Percentiles rank a stretch among this genome's conserved stretches.
Evolutionary conservation across 2,888 invertebrate genomes (phyloP).

Genomic region (Malthinus seriepunctatus): DNA sequence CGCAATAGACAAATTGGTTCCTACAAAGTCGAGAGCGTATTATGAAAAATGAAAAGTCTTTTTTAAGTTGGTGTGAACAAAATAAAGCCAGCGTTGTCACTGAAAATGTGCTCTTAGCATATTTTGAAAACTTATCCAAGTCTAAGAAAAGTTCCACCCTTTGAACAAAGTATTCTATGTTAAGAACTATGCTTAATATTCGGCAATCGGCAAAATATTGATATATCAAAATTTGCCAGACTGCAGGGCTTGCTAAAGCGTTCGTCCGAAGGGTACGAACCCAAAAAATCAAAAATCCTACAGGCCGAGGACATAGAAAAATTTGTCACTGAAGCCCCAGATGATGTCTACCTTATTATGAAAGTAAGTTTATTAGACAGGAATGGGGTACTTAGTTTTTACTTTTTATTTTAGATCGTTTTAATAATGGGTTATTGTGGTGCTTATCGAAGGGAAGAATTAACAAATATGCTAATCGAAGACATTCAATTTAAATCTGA

Average conservation of each 20-base stretch:
- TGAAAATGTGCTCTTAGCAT: slow-evolving; percentile 4
- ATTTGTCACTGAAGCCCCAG: too few species aligned
- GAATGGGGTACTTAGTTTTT: too few species aligned
- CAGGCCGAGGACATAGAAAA: too few species aligned
- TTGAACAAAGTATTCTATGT: slow-evolving; percentile 7
- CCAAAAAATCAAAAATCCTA: not conserved
- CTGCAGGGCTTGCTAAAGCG: not conserved
- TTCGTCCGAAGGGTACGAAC: not conserved
- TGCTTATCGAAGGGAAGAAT: not conserved
- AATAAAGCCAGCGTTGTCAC: not conserved
- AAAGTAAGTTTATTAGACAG: too few species aligned
- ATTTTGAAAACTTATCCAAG: not conserved
- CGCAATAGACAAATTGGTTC: not conserved
- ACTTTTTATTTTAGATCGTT: not conserved
- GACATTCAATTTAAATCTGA: not conserved
- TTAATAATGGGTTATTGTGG: not conserved
- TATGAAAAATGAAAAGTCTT: slow-evolving; percentile 1
- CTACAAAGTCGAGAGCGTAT: not conserved
- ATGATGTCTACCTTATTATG: too few species aligned
- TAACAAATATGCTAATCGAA: not conserved
- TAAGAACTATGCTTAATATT: slow-evolving; percentile 1
- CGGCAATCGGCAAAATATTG: not conserved
- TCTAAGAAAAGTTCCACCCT: not conserved
- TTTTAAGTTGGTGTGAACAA: not conserved
- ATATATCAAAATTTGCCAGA: not conserved